Evolutionary conservation across 2,797 vertebrate genomes (phyloP), one percentile per base, ranked within the genome.

Genomic region (Dallia pectoralis): DNA sequence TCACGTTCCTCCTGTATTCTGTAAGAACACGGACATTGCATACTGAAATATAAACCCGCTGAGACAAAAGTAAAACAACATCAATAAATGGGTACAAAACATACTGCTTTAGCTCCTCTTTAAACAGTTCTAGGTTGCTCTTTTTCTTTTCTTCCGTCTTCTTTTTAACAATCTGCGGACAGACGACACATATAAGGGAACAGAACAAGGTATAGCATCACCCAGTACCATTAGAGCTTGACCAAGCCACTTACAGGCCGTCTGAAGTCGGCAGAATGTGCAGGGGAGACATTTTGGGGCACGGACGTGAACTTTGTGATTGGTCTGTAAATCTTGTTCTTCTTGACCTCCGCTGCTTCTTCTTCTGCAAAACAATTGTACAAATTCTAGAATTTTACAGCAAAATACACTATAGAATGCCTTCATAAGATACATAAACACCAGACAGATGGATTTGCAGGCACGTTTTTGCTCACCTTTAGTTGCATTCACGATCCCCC

Each of bases 1-100:
- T 95, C 94, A 0, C 94, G 91, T 82, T 95, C 93, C 72, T 95
- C 94, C 77, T 95, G 94, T 83, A 95, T 95, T 84, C 94, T 95
- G 18, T 22, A 14, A 40, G n/a, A 62, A 44, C 56, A 44, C 0
- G 29, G 4, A 40, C n/a, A 61, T 44, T 40, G 25, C 16, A 66
- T 36, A 8, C 1, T 18, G 9, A 19, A 36, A 40, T 30, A 27
- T 65, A 3, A 33, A 33, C 22, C 16, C 18, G 9, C 14, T 14
- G 8, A 61, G 16, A 9, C 40, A 64, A 33, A 16, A 47, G 27
- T 36, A 51, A 73, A 40, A 56, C 47, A 65, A 44, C 29, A 62
- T 22, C 1, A 22, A 22, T 1, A 19, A n/a, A 12, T 32, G 27
- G 19, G 61, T 0, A 1, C 8, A 59, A 59, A 53, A 89, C 93